These are phyloP conservation scores for Oreochromis grahami DNA, from an alignment of 2,797 vertebrate species.

Conservation along the genomic window DNA sequence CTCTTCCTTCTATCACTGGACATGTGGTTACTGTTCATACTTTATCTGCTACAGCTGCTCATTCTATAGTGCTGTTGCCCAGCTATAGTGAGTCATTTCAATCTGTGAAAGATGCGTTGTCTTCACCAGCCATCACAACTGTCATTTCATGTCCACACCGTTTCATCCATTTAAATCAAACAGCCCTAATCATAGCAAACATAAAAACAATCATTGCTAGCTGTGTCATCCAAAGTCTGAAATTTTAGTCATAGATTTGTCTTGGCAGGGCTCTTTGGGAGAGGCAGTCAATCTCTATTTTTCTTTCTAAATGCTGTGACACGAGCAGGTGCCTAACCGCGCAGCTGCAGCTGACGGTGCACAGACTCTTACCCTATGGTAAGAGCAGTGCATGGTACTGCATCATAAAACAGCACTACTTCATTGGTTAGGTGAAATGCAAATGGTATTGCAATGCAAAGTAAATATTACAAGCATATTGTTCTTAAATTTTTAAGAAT, in stretches of 20 bases:
- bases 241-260: neutral
- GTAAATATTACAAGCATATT: neutral
- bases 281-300: neutral
- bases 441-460: neutral
- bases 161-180: neutral
- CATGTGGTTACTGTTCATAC: neutral
- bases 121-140: neutral
- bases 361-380: neutral
- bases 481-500: neutral
- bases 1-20: neutral
- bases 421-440: neutral
- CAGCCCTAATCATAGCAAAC: neutral
- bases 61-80: neutral
- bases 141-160: neutral
- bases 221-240: neutral
- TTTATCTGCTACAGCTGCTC: neutral
- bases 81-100: neutral
- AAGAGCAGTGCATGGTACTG: neutral
- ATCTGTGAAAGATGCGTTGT: neutral
- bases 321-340: fast-evolving
- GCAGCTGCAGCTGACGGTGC: neutral
- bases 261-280: neutral
- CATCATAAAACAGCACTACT: neutral
- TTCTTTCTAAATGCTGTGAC: neutral
- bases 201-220: neutral